phyloP scores from a whole-genome alignment of 2,797 vertebrate genomes.

The Hozukius guyotensis region DNA sequence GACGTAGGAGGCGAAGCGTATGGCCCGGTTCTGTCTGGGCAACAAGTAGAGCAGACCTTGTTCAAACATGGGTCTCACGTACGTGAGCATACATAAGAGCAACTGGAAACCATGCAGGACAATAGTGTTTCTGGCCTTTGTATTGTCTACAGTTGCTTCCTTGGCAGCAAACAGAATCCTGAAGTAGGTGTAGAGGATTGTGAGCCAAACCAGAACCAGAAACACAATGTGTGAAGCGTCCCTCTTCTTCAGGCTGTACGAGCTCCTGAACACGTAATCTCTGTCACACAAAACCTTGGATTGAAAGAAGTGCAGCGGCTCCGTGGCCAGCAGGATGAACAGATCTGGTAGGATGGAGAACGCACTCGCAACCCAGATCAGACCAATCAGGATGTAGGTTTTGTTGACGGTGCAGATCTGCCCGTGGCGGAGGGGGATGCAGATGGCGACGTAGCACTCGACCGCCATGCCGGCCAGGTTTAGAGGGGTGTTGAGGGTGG shows the following conservation, averaged over 20 bases:
- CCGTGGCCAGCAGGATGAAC: constrained; percentile 52
- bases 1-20: constrained; percentile 15
- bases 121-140: constrained; percentile 65
- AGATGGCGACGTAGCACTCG: constrained; percentile 76
- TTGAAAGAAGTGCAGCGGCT: constrained; percentile 50
- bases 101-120: constrained; percentile 58
- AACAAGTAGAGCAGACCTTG: constrained; percentile 7
- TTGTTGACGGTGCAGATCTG: constrained; percentile 68
- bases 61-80: constrained; percentile 22
- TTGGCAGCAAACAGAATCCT: constrained; percentile 62
- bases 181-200: constrained; percentile 73
- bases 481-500: constrained; percentile 70
- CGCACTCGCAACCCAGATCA: constrained; percentile 60
- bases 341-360: constrained; percentile 60
- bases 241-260: constrained; percentile 46
- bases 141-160: not conserved
- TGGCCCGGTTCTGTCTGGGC: not conserved
- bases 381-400: constrained; percentile 61
- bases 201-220: constrained; percentile 66
- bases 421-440: constrained; percentile 69
- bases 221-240: constrained; percentile 36
- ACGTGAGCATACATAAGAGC: constrained; percentile 47
- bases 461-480: constrained; percentile 75
- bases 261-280: constrained; percentile 50
- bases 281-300: constrained; percentile 43